These are phyloP conservation scores for Eurois occulta DNA, from an alignment of 2,888 invertebrate species.

Conservation along the genomic window DNA sequence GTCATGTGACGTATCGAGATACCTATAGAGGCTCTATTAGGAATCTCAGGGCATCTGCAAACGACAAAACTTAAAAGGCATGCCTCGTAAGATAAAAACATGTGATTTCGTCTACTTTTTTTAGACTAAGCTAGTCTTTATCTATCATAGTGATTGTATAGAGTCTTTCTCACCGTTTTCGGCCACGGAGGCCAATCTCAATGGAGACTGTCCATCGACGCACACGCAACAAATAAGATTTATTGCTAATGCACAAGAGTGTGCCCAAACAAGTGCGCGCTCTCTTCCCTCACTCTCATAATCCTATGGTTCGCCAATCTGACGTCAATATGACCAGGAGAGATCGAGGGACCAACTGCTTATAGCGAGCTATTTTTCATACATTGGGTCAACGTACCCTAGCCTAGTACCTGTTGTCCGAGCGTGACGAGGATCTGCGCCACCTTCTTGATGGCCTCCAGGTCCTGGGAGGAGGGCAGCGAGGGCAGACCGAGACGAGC, in stretches of 20 bases:
- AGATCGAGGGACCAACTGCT: neutral
- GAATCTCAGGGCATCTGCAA: too few species aligned
- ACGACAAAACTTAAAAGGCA: too few species aligned
- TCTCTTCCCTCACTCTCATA: neutral
- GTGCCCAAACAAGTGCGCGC: neutral
- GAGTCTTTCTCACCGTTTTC: neutral
- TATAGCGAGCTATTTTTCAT: neutral
- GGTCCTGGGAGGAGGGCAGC: slow-evolving; percentile 79
- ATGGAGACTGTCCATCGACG: neutral
- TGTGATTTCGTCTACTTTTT: neutral
- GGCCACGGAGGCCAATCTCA: neutral
- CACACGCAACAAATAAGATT: neutral
- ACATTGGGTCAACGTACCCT: slow-evolving; percentile 15
- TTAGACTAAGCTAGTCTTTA: neutral
- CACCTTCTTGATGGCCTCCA: slow-evolving; percentile 84
- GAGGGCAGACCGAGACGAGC: slow-evolving; percentile 69
- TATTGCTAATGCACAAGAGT: neutral
- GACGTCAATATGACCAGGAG: neutral
- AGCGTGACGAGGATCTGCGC: slow-evolving; percentile 84
- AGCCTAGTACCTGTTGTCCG: slow-evolving; percentile 82
- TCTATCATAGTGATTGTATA: neutral
- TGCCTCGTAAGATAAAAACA: too few species aligned
- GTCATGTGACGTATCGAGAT: too few species aligned
- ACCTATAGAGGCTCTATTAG: too few species aligned
- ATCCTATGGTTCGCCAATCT: neutral